phyloP scores from a whole-genome alignment of 2,113 vertebrate genomes.

The Malurus melanocephalus region DNA sequence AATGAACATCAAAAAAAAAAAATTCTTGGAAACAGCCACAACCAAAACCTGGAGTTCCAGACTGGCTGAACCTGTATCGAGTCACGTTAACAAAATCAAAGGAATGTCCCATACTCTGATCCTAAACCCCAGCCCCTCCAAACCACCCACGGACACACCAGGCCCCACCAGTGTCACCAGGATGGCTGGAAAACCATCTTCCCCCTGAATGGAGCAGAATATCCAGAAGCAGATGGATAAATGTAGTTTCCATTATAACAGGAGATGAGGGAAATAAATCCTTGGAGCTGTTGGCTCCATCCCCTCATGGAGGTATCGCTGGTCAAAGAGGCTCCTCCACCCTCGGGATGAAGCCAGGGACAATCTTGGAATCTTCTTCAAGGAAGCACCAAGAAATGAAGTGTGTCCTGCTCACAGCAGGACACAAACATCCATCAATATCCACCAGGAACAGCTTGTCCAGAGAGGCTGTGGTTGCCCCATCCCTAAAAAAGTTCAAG shows the following conservation, averaged over 20 bases:
- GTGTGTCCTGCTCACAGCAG: accelerated
- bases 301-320: accelerated
- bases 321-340: not conserved
- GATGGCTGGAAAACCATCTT: not conserved
- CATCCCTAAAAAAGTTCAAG: not conserved
- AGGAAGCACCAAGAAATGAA: not conserved
- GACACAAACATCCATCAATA: not conserved
- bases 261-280: accelerated
- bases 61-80: accelerated
- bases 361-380: accelerated
- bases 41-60: not conserved
- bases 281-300: accelerated
- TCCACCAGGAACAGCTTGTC: not conserved
- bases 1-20: accelerated
- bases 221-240: not conserved
- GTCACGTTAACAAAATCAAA: accelerated
- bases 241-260: accelerated
- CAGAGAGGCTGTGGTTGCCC: accelerated
- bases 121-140: not conserved
- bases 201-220: not conserved
- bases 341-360: not conserved
- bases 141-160: accelerated
- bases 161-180: accelerated
- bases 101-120: accelerated
- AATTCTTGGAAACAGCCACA: not conserved